These are phyloP conservation scores for Miniopterus natalensis DNA, from an alignment of 2,113 vertebrate species.

Conservation along the genomic window DNA sequence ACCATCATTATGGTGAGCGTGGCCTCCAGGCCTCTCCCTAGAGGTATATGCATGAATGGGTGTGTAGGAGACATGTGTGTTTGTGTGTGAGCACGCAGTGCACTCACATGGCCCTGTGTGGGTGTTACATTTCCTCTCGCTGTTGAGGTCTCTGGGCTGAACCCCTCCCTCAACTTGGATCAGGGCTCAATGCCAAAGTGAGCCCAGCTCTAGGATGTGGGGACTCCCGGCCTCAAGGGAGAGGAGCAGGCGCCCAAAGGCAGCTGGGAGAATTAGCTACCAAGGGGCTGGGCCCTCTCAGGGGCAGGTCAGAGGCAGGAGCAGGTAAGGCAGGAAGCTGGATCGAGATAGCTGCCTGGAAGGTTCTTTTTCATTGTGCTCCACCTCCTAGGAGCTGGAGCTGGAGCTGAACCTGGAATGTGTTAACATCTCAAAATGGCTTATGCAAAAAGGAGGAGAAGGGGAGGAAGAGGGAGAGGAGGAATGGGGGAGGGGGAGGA, in stretches of 20 bases:
- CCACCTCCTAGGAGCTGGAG: neutral
- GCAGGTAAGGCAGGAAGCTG: neutral
- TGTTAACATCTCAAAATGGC: neutral
- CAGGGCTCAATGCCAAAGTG: neutral
- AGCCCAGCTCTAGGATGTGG: neutral
- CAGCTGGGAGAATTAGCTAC: neutral
- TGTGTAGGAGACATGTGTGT: too few relatives aligned
- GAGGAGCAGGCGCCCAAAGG: neutral
- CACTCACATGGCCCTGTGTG: neutral
- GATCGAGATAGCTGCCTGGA: neutral
- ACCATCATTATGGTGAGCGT: neutral
- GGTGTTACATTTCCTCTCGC: too few relatives aligned
- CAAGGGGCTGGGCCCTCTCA: neutral
- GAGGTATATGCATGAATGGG: neutral
- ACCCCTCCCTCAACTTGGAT: neutral
- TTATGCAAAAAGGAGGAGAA: neutral
- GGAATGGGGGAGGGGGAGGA: too few relatives aligned
- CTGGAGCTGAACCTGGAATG: neutral
- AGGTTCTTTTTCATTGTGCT: neutral
- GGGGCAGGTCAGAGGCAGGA: neutral
- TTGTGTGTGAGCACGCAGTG: neutral
- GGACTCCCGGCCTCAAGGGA: neutral
- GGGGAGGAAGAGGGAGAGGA: neutral
- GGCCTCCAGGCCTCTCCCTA: fast-evolving
- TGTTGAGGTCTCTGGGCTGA: neutral